Base-by-base conservation (phyloP, 1,140 invertebrate genomes). In the Drosophila hydei region DNA sequence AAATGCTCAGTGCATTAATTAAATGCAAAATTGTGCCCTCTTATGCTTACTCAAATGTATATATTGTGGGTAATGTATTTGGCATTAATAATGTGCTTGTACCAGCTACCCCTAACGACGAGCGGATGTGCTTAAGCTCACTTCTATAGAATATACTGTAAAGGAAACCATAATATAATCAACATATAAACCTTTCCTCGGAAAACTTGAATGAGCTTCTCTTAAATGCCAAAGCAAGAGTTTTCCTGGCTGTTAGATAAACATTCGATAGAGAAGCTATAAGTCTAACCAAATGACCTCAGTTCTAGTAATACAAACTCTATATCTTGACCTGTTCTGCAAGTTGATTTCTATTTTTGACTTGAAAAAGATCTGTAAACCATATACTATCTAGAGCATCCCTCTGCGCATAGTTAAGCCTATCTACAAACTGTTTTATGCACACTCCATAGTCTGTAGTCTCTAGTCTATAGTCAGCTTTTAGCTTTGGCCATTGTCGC, bases 1-100 rank as follows among this genome's bases (percentile, higher is more conserved):
- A 58, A 67, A 67, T 72, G 79, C 45, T 75, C 64, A 54, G 51
- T 76, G 80, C 72, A 84, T 85, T 84, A 84, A 84, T 84, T 84
- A 84, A 79, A 84, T 85, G 78, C 71, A 38, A 73, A 74, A 63
- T 77, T 70, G 40, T 33, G 52, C 16, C 21, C 48, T 62, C 36
- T 62, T 43, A 42, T 27, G 19, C 40, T n/a, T n/a, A 40, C 18
- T 38, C 23, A 40, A 19, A 40, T 42, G 11, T 71, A 75, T 75
- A 14, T 42, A 75, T 75, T 74, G 54, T 61, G 47, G 47, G 18
- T 50, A 50, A 67, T 79, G 72, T 30, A 27, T 16, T 50, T 18
- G 47, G 14, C 47, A 50, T 62, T 72, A 50, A 40, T 50, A 50
- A 40, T 33, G 30, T 38, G 43, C 54, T 25, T 30, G 18, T 42